These are phyloP conservation scores for Drosophila suboccidentalis DNA, from an alignment of 2,888 invertebrate species.

Conservation along the genomic window DNA sequence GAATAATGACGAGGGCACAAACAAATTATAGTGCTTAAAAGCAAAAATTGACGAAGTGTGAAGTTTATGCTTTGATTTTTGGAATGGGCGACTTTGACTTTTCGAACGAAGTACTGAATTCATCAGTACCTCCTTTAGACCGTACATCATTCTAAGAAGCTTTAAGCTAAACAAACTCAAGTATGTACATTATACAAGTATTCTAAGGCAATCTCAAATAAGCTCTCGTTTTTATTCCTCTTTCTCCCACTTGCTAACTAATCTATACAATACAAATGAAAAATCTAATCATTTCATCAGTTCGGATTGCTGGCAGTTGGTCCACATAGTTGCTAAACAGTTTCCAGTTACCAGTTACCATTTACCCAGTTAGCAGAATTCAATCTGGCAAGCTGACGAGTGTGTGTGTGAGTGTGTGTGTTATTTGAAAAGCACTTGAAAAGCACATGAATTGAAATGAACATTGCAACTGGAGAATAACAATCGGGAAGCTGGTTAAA, in stretches of 20 bases:
- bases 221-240: background rate
- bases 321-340: conserved; percentile 20
- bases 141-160: background rate
- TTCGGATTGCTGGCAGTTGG: conserved; percentile 15
- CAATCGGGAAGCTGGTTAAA: conserved; percentile 21
- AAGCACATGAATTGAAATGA: conserved; percentile 52
- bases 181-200: background rate
- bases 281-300: conserved; percentile 23
- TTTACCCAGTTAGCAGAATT: conserved; percentile 15
- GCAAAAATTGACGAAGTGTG: no score
- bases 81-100: no score
- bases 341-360: conserved; percentile 31
- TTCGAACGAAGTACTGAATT: no score
- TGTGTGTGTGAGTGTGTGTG: conserved; percentile 4
- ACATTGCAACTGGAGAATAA: conserved; percentile 19
- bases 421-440: conserved; percentile 68
- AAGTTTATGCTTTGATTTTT: no score
- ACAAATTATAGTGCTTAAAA: no score
- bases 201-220: background rate
- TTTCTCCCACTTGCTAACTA: background rate
- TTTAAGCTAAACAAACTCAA: conserved; percentile 1
- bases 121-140: no score
- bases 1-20: no score
- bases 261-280: conserved; percentile 6
- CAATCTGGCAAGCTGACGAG: conserved; percentile 31